A percentile compares a stretch with the other conserved stretches of the same genome.
phyloP scores from a whole-genome alignment of 2,113 vertebrate species.

The Phaethornis superciliosus region DNA sequence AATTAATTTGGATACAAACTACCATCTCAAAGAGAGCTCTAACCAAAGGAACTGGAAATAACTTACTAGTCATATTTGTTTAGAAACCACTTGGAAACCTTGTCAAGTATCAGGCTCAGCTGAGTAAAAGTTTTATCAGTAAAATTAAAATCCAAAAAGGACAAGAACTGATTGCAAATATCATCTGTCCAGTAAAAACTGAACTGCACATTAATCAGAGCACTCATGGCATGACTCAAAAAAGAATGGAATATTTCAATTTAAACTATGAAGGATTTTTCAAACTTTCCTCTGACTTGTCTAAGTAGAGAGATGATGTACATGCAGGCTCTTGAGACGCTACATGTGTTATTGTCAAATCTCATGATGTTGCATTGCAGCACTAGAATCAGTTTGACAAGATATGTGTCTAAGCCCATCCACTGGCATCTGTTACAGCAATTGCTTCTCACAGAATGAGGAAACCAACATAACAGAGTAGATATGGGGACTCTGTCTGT shows the following conservation, averaged over 20 bases:
- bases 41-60: neutral
- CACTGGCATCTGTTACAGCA: neutral
- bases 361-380: neutral
- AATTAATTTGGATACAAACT: neutral
- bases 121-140: neutral
- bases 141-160: neutral
- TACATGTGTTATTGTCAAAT: neutral
- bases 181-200: neutral
- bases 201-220: neutral
- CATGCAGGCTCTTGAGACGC: rapidly evolving
- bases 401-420: neutral
- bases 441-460: neutral
- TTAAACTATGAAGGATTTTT: neutral
- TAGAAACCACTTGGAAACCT: neutral
- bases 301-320: neutral
- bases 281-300: neutral
- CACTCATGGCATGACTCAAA: neutral
- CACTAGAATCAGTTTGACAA: neutral
- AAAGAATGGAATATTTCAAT: neutral
- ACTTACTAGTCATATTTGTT: neutral
- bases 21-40: neutral
- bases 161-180: neutral
- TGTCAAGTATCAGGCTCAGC: neutral
- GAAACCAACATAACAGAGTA: neutral
- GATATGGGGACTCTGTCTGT: neutral